phyloP scores from a whole-genome alignment of 1,140 invertebrate genomes.

The Hydropsyche tenuis region DNA sequence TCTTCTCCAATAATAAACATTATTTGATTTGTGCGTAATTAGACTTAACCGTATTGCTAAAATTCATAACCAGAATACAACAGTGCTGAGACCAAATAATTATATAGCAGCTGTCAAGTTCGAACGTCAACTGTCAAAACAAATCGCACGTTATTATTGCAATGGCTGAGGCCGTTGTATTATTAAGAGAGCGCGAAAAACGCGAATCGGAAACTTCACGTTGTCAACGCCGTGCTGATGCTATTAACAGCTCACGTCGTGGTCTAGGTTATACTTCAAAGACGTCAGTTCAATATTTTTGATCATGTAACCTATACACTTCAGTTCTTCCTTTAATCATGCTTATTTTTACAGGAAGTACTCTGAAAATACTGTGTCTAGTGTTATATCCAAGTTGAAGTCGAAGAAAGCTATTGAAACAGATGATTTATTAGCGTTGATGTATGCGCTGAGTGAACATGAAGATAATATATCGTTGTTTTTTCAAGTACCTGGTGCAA shows the following conservation, averaged over 20 bases:
- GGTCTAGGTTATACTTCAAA: not conserved
- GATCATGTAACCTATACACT: too few species aligned
- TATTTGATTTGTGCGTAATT: too few species aligned
- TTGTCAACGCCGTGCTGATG: constrained; percentile 2
- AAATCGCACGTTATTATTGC: not conserved
- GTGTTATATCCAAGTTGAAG: constrained; percentile 17
- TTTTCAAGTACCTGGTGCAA: constrained; percentile 56
- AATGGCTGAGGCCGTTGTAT: too few species aligned
- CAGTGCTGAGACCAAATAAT: not conserved
- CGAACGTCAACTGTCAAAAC: constrained; percentile 5
- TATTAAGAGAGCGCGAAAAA: not conserved
- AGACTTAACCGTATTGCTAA: too few species aligned
- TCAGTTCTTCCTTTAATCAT: not conserved
- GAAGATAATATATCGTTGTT: constrained; percentile 54
- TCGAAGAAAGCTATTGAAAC: not conserved
- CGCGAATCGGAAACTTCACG: not conserved
- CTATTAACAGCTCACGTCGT: constrained; percentile 18
- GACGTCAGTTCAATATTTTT: not conserved
- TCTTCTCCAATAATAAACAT: too few species aligned
- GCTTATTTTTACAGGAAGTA: constrained; percentile 2
- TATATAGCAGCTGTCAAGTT: not conserved
- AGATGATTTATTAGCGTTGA: constrained; percentile 5
- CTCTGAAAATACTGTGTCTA: not conserved
- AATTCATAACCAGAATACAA: too few species aligned
- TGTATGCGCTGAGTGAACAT: constrained; percentile 21